A percentile compares a stretch with the other conserved stretches of the same genome.
These are phyloP conservation scores for Amphipoea oculea DNA, from an alignment of 2,888 invertebrate species.

Conservation along the genomic window DNA sequence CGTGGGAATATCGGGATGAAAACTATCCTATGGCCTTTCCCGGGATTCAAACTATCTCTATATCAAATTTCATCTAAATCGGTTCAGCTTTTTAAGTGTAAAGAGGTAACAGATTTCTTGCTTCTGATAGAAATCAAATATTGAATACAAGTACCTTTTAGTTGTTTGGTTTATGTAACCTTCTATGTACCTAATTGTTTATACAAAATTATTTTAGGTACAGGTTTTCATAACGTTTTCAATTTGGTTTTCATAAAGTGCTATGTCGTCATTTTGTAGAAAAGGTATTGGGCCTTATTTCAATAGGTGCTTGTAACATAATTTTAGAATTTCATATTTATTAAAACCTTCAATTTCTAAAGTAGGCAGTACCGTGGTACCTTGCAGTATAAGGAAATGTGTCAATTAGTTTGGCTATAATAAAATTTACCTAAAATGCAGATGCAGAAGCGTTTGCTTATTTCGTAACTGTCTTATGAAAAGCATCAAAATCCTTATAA, in stretches of 20 bases:
- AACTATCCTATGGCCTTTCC: too few relatives aligned
- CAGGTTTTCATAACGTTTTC: constrained; percentile 17
- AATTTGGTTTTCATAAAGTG: constrained; percentile 1
- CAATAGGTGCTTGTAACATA: constrained; percentile 9
- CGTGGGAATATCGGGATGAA: too few relatives aligned
- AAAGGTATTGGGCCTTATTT: neutral
- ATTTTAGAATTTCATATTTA: neutral
- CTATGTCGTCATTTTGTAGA: neutral
- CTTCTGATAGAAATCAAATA: constrained; percentile 68
- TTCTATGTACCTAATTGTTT: constrained; percentile 19
- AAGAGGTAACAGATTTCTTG: constrained; percentile 54
- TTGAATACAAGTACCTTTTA: constrained; percentile 41
- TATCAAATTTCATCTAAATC: too few relatives aligned
- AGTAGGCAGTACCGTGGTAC: neutral
- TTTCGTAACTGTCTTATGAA: constrained; percentile 22
- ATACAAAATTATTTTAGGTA: constrained; percentile 8
- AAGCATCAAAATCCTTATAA: constrained; percentile 21
- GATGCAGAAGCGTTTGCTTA: constrained; percentile 2
- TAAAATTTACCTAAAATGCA: constrained; percentile 26
- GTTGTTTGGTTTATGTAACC: neutral
- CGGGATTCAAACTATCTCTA: too few relatives aligned
- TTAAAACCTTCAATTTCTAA: neutral
- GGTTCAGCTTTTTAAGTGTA: too few relatives aligned
- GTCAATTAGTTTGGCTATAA: neutral
- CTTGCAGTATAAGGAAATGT: constrained; percentile 13